A percentile compares a stretch with the other conserved stretches of the same genome.
Conservation (phyloP, 2,797 vertebrate genomes). For the Meda fulgida region DNA sequence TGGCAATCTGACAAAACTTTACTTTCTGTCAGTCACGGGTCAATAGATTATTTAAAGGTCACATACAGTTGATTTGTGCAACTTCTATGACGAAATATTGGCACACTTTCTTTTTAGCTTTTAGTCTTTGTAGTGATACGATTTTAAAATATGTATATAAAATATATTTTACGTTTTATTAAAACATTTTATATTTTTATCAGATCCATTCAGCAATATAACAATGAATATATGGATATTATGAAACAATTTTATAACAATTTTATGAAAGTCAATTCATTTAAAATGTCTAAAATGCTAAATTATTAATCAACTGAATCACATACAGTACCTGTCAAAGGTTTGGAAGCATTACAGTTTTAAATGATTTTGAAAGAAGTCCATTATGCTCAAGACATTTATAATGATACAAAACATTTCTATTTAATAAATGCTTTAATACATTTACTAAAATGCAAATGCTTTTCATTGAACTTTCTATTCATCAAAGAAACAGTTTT, state of each 20-base stretch:
- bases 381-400: not conserved
- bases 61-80: not conserved
- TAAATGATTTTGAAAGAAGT: not conserved
- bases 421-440: not conserved
- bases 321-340: not conserved
- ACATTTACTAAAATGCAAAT: not conserved
- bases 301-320: not conserved
- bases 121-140: not conserved
- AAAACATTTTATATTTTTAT: not conserved
- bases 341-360: not conserved
- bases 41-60: constrained; percentile 30
- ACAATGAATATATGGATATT: not conserved
- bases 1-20: constrained; percentile 24
- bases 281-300: not conserved
- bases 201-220: not conserved
- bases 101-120: not conserved
- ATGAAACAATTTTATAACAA: not conserved
- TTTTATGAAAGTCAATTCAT: not conserved
- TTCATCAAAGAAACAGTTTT: not conserved
- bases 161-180: not conserved
- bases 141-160: not conserved
- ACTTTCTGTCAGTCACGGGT: constrained; percentile 13
- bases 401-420: not conserved
- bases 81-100: not conserved
- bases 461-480: not conserved